Evolutionary conservation across 1,140 invertebrate species (phyloP).

Genomic region (Cheumatopsyche charites): DNA sequence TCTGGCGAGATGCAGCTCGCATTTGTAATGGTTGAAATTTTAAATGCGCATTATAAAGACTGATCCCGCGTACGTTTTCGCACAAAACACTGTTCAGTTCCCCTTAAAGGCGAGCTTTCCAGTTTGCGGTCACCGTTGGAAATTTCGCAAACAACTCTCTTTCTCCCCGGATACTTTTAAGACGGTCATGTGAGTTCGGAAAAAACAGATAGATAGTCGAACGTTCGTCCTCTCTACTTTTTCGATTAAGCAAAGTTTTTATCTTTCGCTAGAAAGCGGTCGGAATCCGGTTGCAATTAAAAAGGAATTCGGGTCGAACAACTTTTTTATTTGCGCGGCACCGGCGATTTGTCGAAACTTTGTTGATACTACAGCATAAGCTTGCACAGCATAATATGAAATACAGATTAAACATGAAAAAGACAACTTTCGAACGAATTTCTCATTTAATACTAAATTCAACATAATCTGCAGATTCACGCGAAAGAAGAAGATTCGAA

Average conservation of each 20-base stretch:
- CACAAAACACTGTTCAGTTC: too few species aligned
- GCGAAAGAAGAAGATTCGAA: too few species aligned
- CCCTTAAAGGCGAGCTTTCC: too few species aligned
- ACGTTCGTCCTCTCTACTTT: constrained; percentile 33
- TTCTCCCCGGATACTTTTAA: background rate
- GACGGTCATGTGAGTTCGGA: background rate
- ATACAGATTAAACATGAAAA: background rate
- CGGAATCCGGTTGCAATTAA: constrained; percentile 43
- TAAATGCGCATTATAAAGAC: too few species aligned
- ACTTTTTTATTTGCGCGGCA: constrained; percentile 14
- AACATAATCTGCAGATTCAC: too few species aligned
- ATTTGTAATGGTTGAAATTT: too few species aligned
- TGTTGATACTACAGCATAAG: background rate
- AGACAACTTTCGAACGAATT: background rate
- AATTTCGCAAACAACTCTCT: too few species aligned
- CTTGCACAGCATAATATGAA: background rate
- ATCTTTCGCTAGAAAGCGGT: constrained; percentile 29
- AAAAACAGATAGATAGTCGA: constrained; percentile 14
- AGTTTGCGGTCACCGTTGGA: too few species aligned
- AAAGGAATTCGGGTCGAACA: constrained; percentile 38
- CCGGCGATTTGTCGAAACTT: background rate
- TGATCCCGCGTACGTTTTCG: too few species aligned
- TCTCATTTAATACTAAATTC: too few species aligned
- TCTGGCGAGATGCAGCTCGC: background rate
- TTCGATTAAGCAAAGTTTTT: constrained; percentile 43